phyloP scores from a whole-genome alignment of 2,113 vertebrate species.

The Nothobranchius furzeri region DNA sequence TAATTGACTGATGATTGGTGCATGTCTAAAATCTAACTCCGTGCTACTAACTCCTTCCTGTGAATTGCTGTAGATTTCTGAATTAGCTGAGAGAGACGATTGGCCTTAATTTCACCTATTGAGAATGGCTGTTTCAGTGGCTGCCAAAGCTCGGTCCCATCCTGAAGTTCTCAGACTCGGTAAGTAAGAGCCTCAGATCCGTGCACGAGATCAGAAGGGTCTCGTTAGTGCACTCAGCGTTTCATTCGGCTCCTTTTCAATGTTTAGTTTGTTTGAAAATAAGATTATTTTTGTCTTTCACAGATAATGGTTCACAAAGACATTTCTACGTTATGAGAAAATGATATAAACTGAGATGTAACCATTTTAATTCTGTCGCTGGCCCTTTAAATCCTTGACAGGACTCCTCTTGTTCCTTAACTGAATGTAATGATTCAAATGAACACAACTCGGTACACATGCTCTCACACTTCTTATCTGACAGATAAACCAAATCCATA shows the following conservation, averaged over 20 bases:
- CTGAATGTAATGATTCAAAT: too few species aligned
- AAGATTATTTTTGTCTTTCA: not conserved
- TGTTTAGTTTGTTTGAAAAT: not conserved
- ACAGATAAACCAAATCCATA: too few species aligned
- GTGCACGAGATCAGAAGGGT: not conserved
- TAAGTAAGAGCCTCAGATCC: conserved; percentile 80
- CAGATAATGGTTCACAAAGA: not conserved
- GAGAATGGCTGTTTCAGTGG: conserved; percentile 88
- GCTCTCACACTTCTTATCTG: too few species aligned
- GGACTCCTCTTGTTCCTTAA: too few species aligned
- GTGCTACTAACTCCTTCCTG: conserved; percentile 86
- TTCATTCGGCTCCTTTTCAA: not conserved
- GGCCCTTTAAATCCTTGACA: too few species aligned
- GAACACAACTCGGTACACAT: too few species aligned
- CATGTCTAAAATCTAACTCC: conserved; percentile 75
- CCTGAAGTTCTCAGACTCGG: conserved; percentile 83
- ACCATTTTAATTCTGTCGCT: too few species aligned
- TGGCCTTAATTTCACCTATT: conserved; percentile 86
- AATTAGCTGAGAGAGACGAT: conserved; percentile 85
- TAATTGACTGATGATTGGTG: conserved; percentile 83
- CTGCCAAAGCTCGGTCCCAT: conserved; percentile 70
- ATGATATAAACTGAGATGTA: too few species aligned
- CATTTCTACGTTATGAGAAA: not conserved
- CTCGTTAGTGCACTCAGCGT: not conserved
- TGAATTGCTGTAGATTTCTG: conserved; percentile 90